phyloP scores from a whole-genome alignment of 2,797 vertebrate species.

The Macroramphosus scolopax region DNA sequence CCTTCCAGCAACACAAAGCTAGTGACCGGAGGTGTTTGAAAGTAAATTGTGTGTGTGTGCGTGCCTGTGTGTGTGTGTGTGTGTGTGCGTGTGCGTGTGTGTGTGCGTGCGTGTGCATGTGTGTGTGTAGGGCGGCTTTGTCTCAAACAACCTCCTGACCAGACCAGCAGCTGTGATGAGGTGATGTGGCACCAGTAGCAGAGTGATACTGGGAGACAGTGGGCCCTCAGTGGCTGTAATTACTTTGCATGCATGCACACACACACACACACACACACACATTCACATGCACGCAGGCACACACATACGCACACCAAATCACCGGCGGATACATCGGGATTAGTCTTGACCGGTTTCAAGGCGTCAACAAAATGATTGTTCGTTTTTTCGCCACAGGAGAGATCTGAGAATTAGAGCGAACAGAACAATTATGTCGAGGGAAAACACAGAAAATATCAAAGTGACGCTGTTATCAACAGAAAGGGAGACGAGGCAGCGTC shows the following conservation, averaged over 20 bases:
- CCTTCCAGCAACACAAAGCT: too few species aligned
- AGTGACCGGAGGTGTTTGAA: too few species aligned
- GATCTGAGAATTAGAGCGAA: constrained; percentile 20
- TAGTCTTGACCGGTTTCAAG: constrained; percentile 57
- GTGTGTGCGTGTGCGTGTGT: constrained; percentile 1
- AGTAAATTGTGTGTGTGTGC: too few species aligned
- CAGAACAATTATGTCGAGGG: constrained; percentile 15
- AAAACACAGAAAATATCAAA: constrained; percentile 15
- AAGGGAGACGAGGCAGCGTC: background rate
- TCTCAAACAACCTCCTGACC: constrained; percentile 21
- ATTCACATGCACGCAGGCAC: too few species aligned
- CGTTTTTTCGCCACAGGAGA: constrained; percentile 22
- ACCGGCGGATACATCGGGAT: constrained; percentile 61
- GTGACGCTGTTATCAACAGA: background rate
- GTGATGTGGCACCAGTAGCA: constrained; percentile 71
- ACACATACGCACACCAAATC: constrained; percentile 26
- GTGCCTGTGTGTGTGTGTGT: too few species aligned
- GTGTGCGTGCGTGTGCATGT: constrained; percentile 1
- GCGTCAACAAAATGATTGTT: constrained; percentile 65
- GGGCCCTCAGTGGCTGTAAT: constrained; percentile 58
- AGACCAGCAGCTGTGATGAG: constrained; percentile 59
- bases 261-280: constrained; percentile 18
- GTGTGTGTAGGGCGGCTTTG: constrained; percentile 5
- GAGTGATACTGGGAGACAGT: constrained; percentile 73
- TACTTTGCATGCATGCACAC: constrained; percentile 14